A percentile compares a stretch with the other conserved stretches of the same genome.
phyloP scores from a whole-genome alignment of 2,113 vertebrate species.

The Colistium nudipinnis region DNA sequence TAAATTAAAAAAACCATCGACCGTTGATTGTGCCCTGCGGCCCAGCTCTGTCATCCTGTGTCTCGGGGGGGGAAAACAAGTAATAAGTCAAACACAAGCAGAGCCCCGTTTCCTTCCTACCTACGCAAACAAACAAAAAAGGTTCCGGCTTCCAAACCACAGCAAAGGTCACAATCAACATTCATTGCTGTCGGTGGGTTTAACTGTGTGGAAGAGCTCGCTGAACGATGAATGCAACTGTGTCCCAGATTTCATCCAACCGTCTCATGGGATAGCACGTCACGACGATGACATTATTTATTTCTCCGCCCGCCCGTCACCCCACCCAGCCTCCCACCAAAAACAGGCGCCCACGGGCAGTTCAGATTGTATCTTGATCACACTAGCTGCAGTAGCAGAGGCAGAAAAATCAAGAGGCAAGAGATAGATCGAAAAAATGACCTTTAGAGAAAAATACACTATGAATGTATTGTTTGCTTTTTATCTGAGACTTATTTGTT shows the following conservation, averaged over 20 bases:
- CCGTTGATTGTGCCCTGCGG: conserved; percentile 99
- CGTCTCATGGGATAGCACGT: conserved; percentile 61
- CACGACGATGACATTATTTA: conserved; percentile 67
- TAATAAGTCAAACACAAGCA: conserved; percentile 16
- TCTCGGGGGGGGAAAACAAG: too few relatives aligned
- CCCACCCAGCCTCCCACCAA: conserved; percentile 1
- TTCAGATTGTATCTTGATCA: conserved; percentile 66
- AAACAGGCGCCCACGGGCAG: conserved; percentile 23
- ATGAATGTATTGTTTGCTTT: not conserved
- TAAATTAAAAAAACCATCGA: conserved; percentile 98
- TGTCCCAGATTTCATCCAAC: conserved; percentile 88
- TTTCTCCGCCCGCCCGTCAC: conserved; percentile 21
- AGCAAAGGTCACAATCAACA: conserved; percentile 96
- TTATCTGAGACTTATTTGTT: not conserved
- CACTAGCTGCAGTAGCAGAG: conserved; percentile 5
- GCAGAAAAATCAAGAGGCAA: conserved; percentile 17
- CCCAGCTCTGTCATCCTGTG: conserved; percentile 75
- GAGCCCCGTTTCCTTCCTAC: not conserved
- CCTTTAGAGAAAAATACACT: conserved; percentile 35
- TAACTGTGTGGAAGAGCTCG: conserved; percentile 95
- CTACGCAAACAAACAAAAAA: conserved; percentile 18
- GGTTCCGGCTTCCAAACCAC: conserved; percentile 40
- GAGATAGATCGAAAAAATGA: conserved; percentile 31
- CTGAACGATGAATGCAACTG: conserved; percentile 99
- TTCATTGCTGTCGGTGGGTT: conserved; percentile 99